Percentiles rank a stretch among this genome's conserved stretches.
Evolutionary conservation across 2,797 vertebrate genomes (phyloP).

Genomic region (Eulemur rubriventer): DNA sequence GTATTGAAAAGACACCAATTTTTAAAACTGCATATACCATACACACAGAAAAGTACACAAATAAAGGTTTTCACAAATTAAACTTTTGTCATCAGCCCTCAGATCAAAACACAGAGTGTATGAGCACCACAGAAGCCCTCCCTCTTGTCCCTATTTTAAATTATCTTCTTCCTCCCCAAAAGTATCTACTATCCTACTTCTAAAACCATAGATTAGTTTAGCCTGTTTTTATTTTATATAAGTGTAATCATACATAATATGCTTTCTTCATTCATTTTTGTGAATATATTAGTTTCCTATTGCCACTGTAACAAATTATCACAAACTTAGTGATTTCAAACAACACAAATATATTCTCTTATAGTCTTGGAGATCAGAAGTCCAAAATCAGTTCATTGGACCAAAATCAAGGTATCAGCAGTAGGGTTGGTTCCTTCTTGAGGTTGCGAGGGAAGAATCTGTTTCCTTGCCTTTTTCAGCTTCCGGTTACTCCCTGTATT

Average conservation of each 20-base stretch:
- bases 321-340: conserved; percentile 20
- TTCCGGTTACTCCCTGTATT: neutral
- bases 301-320: neutral
- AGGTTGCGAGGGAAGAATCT: neutral
- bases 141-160: neutral
- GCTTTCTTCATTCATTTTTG: neutral
- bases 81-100: neutral
- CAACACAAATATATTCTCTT: neutral
- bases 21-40: conserved; percentile 28
- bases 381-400: conserved; percentile 34
- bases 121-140: neutral
- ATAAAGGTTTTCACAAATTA: conserved; percentile 5
- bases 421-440: neutral
- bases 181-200: neutral
- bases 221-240: neutral
- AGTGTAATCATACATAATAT: neutral
- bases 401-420: neutral
- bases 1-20: neutral
- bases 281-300: conserved; percentile 1
- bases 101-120: neutral
- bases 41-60: neutral
- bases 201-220: conserved; percentile 33
- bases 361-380: conserved; percentile 2
- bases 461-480: conserved; percentile 29
- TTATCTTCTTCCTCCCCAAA: neutral